phyloP scores from a whole-genome alignment of 2,888 invertebrate species.

The Lasioglossum oenotherae region DNA sequence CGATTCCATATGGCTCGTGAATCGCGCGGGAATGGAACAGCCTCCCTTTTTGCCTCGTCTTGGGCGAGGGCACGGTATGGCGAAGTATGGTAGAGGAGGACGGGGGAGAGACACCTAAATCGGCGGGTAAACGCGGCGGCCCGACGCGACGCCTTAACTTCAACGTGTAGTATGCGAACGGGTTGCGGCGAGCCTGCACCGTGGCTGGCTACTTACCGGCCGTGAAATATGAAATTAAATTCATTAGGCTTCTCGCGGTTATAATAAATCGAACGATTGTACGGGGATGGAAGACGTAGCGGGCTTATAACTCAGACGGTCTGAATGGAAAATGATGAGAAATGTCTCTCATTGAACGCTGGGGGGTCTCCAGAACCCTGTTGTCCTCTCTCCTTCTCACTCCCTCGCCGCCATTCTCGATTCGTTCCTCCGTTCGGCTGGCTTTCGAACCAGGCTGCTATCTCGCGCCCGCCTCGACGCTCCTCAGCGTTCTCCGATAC shows the following conservation, averaged over 20 bases:
- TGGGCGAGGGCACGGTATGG: background rate
- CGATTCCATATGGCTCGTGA: slow-evolving; percentile 54
- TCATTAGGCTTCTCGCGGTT: slow-evolving; percentile 81
- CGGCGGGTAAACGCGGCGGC: slow-evolving; percentile 60
- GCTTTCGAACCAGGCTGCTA: slow-evolving; percentile 62
- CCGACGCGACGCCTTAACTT: background rate
- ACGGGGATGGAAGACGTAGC: slow-evolving; percentile 73
- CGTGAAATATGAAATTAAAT: slow-evolving; percentile 84
- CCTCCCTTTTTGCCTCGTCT: slow-evolving; percentile 10
- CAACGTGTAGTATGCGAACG: background rate
- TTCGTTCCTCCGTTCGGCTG: background rate
- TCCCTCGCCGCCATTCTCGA: background rate
- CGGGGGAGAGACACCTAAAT: slow-evolving; percentile 64
- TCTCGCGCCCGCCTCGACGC: slow-evolving; percentile 77
- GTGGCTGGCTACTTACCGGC: slow-evolving; percentile 78
- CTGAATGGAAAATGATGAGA: slow-evolving; percentile 84
- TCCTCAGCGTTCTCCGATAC: slow-evolving; percentile 32
- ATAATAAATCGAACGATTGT: slow-evolving; percentile 83
- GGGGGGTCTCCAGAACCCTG: slow-evolving; percentile 80
- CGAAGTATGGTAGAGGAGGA: background rate
- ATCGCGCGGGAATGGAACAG: slow-evolving; percentile 35
- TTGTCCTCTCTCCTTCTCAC: slow-evolving; percentile 18
- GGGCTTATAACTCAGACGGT: slow-evolving; percentile 81
- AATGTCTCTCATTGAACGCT: slow-evolving; percentile 83
- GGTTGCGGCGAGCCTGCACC: slow-evolving; percentile 51